These are phyloP conservation scores for Branchellion lobata DNA, from an alignment of 2,888 invertebrate genomes.

Conservation along the genomic window DNA sequence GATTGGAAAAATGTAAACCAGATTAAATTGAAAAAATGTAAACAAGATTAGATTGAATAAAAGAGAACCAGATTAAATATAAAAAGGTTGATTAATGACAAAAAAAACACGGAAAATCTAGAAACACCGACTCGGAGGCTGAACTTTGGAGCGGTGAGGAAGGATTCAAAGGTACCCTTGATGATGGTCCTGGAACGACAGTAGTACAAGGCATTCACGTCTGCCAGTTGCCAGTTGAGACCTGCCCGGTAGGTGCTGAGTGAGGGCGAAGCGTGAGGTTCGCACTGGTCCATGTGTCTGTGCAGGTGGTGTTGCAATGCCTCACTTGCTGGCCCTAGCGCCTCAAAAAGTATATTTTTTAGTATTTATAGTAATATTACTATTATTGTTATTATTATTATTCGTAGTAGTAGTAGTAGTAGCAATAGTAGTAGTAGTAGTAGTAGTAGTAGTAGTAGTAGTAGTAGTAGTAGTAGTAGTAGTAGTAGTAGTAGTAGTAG, in stretches of 20 bases:
- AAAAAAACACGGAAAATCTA: no score
- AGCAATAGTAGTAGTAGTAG: conserved; percentile 2
- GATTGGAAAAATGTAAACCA: no score
- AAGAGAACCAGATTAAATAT: no score
- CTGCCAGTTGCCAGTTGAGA: conserved; percentile 43
- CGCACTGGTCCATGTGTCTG: conserved; percentile 24
- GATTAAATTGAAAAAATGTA: no score
- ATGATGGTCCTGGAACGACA: conserved; percentile 41
- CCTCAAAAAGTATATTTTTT: background rate
- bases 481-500: conserved; percentile 16
- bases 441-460: conserved; percentile 22
- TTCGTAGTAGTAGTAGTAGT: conserved; percentile 8
- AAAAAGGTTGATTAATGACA: no score
- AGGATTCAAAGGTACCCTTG: conserved; percentile 20
- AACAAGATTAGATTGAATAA: no score
- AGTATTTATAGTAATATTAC: background rate
- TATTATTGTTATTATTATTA: conserved; percentile 6
- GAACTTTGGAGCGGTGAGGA: background rate
- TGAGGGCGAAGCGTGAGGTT: no score
- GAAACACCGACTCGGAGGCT: no score
- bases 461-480: conserved; percentile 37
- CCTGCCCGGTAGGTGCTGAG: conserved; percentile 10
- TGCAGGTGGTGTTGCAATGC: background rate
- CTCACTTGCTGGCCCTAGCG: no score
- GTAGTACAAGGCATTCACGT: conserved; percentile 36